Evolutionary conservation across 1,140 invertebrate species (phyloP).

Genomic region (Cotesia typhae): DNA sequence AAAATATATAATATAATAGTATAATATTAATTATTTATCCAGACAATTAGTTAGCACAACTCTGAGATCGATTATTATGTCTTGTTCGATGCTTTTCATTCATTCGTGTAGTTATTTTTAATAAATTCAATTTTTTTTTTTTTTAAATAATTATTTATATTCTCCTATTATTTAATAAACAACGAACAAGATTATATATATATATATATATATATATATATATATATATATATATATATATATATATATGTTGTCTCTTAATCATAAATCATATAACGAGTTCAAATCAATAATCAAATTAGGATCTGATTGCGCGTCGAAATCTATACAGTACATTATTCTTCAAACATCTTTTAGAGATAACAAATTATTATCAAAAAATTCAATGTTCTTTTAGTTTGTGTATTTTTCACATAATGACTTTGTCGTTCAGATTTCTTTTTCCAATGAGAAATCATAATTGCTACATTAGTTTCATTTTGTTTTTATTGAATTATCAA

Average conservation of each 20-base stretch:
- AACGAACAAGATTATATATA: slow-evolving; percentile 49
- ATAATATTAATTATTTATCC: slow-evolving; percentile 38
- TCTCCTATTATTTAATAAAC: slow-evolving; percentile 29
- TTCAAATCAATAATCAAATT: slow-evolving; percentile 55
- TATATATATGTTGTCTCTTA: slow-evolving; percentile 46
- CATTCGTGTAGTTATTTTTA: slow-evolving; percentile 15
- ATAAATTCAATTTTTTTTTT: slow-evolving; percentile 32
- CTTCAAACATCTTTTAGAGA: slow-evolving; percentile 19
- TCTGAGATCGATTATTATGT: slow-evolving; percentile 62
- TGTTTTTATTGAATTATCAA: slow-evolving; percentile 37
- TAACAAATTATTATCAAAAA: neutral
- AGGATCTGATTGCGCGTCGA: slow-evolving; percentile 47
- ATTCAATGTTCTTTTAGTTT: slow-evolving; percentile 17
- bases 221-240: slow-evolving; percentile 54
- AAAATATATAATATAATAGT: slow-evolving; percentile 44
- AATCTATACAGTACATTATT: slow-evolving; percentile 43
- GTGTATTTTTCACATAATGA: slow-evolving; percentile 19
- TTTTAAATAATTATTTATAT: slow-evolving; percentile 14
- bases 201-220: slow-evolving; percentile 54
- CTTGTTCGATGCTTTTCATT: slow-evolving; percentile 53
- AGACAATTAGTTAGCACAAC: slow-evolving; percentile 51
- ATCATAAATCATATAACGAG: slow-evolving; percentile 54
- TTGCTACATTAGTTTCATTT: slow-evolving; percentile 27
- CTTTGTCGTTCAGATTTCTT: slow-evolving; percentile 32
- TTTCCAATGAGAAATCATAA: neutral